Evolutionary conservation across 2,113 vertebrate species (phyloP).

Genomic region (Rhipidura dahli): DNA sequence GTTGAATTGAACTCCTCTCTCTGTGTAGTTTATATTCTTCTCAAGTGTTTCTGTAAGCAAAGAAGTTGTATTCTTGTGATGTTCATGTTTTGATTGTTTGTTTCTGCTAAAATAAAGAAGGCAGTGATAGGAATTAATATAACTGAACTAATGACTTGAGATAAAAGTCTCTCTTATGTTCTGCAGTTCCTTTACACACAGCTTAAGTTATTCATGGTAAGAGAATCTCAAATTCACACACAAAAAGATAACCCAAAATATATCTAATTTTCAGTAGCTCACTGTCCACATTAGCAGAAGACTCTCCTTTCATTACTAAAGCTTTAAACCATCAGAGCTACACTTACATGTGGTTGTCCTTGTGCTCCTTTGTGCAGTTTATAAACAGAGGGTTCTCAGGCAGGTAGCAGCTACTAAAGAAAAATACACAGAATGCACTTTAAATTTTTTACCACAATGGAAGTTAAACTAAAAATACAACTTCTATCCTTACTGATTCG

Average conservation of each 20-base stretch:
- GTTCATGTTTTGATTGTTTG: constrained; percentile 25
- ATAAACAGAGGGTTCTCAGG: constrained; percentile 80
- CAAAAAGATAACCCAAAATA: not conserved
- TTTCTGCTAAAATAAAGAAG: constrained; percentile 25
- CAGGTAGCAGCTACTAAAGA: constrained; percentile 68
- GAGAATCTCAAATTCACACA: not conserved
- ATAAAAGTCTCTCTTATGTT: not conserved
- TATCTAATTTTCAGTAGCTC: not conserved
- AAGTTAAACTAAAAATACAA: not conserved
- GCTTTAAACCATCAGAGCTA: not conserved
- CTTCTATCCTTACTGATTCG: not conserved
- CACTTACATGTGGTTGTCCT: constrained; percentile 50
- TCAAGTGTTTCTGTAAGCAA: not conserved
- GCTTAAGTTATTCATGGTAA: not conserved
- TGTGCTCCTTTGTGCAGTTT: constrained; percentile 45
- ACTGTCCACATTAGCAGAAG: not conserved
- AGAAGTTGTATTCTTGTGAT: constrained; percentile 26
- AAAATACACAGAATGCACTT: not conserved
- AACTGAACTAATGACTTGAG: not conserved
- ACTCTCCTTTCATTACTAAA: not conserved
- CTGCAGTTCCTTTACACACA: not conserved
- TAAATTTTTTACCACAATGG: not conserved
- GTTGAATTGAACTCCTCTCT: constrained; percentile 71
- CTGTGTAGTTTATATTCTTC: constrained; percentile 61
- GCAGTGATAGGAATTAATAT: not conserved